Base-by-base conservation (phyloP, 1,140 invertebrate species). In the Drosophila sproati region DNA sequence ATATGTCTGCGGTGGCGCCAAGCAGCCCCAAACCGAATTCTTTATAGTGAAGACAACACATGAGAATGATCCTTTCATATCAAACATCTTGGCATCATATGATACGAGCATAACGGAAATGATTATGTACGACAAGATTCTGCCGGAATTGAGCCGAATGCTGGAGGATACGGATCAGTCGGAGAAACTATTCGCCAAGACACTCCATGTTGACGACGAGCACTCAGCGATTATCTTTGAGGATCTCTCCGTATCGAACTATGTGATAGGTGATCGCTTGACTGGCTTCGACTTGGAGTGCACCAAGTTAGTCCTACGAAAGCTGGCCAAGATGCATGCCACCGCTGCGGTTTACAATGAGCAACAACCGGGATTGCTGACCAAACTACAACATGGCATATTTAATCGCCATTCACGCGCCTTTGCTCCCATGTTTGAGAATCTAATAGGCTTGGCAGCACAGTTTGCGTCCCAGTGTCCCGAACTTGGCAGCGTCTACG, bases 241-340 rank as follows among this genome's bases (percentile, higher is more conserved):
- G 61, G 94, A 95, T 82, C 79, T 95, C 20, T 83, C 88, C 5
- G 80, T 91, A 5, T 81, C 74, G 32, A 93, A 93, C 1, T 95
- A 94, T 77, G 80, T 85, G 2, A 93, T 94, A 92, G 93, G 91
- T 5, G 93, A 95, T 77, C 92, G 94, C 41, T 78, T 92, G 10
- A 87, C 91, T 37, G 94, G 94, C 2, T 79, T 95, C 8, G 92
- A 94, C 50, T 61, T 94, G 10, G 85, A 93, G 10, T 93, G 94
- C 60, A 77, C 94, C 0, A 93, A 93, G 41, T 52, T 93, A 35
- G 88, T 93, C 0, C 78, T 95, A 0, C 93, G 93, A n/a, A 93
- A 93, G 28, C 78, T 95, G 52, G 94, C 94, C 1, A 94, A 94
- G 37, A 94, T 95, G 82, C 95, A 95, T 75, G 94, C 94, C 0